A percentile compares a stretch with the other conserved stretches of the same genome.
Conservation (phyloP, 1,140 invertebrate genomes). For the Ridgeia piscesae region DNA sequence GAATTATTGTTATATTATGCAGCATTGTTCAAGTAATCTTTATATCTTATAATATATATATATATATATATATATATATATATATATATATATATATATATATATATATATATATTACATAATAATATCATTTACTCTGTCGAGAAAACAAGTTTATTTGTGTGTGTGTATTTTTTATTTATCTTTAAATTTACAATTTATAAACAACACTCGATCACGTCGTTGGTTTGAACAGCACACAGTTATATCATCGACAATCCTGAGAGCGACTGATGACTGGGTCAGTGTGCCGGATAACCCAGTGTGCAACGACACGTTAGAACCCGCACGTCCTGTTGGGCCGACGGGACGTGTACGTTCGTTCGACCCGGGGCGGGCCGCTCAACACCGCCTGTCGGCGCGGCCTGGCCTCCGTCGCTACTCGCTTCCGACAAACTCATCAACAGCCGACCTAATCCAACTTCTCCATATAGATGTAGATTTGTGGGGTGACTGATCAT, state of each 20-base stretch:
- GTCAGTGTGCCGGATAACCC: neutral
- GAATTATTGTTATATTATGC: neutral
- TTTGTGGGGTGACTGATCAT: neutral
- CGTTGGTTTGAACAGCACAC: too few species aligned
- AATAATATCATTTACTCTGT: too few species aligned
- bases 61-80: neutral
- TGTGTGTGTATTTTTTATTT: neutral
- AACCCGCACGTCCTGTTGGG: neutral
- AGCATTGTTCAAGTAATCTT: too few species aligned
- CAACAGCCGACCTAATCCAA: neutral
- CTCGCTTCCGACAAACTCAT: neutral
- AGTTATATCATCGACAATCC: too few species aligned
- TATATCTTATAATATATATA: neutral
- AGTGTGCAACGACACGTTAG: neutral
- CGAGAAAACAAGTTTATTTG: too few species aligned
- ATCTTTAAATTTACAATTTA: neutral
- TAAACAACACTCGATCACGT: neutral
- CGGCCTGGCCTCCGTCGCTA: neutral
- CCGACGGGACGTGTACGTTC: neutral
- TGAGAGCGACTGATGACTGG: neutral
- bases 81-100: slow-evolving; percentile 1
- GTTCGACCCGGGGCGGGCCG: too few species aligned
- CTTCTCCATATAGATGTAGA: neutral
- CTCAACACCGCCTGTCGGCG: neutral
- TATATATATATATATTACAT: neutral